A percentile compares a stretch with the other conserved stretches of the same genome.
Evolutionary conservation across 2,888 invertebrate genomes (phyloP).

Genomic region (Oscheius sp.): DNA sequence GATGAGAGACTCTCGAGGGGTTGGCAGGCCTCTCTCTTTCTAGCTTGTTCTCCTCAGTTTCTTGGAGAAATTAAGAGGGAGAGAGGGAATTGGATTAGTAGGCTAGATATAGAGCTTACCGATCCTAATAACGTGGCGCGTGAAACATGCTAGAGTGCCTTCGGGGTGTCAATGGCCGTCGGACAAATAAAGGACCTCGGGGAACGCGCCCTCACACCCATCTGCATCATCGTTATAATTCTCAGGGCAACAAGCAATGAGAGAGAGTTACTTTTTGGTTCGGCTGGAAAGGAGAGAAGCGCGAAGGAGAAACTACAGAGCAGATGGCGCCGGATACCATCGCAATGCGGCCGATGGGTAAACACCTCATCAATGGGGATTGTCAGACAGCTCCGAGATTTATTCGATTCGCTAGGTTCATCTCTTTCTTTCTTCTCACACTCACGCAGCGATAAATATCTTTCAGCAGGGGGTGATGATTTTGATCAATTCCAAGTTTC

Average conservation of each 20-base stretch:
- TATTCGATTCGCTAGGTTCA: no score
- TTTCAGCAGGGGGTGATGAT: no score
- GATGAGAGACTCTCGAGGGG: no score
- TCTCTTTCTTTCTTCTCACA: no score
- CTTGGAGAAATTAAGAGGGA: neutral
- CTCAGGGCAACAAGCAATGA: neutral
- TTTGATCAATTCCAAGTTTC: no score
- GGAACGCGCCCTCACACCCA: neutral
- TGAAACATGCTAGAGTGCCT: slow-evolving; percentile 19
- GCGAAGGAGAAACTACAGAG: neutral
- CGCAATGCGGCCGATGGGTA: neutral
- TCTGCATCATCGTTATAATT: slow-evolving; percentile 14
- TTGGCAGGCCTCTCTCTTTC: neutral
- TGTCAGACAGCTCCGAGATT: neutral
- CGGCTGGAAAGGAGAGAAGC: neutral
- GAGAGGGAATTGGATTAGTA: neutral
- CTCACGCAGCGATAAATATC: no score
- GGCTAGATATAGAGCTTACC: neutral
- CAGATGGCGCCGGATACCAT: slow-evolving; percentile 13
- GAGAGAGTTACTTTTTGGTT: neutral
- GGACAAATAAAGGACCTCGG: slow-evolving; percentile 26
- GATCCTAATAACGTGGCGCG: slow-evolving; percentile 21
- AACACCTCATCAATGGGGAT: neutral
- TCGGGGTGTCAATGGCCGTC: slow-evolving; percentile 29
- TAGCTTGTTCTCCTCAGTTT: neutral